phyloP scores from a whole-genome alignment of 2,888 invertebrate species.

The Cheilosia impressa region DNA sequence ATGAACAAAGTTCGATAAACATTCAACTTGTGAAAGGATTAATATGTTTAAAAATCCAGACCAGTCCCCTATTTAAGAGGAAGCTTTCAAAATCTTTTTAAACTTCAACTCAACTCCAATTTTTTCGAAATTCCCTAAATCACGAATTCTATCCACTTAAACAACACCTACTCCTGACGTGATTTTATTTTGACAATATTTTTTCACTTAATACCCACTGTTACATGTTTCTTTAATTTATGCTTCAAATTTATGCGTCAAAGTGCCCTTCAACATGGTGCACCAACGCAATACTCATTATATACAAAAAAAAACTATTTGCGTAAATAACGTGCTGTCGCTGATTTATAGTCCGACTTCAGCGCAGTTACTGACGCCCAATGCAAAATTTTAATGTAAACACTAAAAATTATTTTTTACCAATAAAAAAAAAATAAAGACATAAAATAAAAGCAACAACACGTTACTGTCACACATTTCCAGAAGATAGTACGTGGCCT shows the following conservation, averaged over 20 bases:
- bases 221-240: background rate
- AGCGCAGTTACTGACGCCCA: background rate
- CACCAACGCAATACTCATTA: background rate
- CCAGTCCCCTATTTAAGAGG: too few relatives aligned
- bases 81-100: too few relatives aligned
- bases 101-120: too few relatives aligned
- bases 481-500: background rate
- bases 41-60: too few relatives aligned
- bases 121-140: background rate
- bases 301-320: background rate
- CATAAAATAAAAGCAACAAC: background rate
- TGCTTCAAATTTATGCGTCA: background rate
- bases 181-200: background rate
- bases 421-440: background rate
- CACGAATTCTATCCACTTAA: background rate
- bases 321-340: background rate
- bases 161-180: background rate
- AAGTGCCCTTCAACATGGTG: background rate
- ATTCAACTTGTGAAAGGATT: too few relatives aligned
- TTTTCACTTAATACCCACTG: background rate
- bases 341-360: background rate
- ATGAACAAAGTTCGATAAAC: too few relatives aligned
- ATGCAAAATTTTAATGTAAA: background rate
- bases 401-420: background rate
- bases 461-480: background rate